Base-by-base conservation (phyloP, 2,888 invertebrate genomes). In the Ypsolopha scabrella region DNA sequence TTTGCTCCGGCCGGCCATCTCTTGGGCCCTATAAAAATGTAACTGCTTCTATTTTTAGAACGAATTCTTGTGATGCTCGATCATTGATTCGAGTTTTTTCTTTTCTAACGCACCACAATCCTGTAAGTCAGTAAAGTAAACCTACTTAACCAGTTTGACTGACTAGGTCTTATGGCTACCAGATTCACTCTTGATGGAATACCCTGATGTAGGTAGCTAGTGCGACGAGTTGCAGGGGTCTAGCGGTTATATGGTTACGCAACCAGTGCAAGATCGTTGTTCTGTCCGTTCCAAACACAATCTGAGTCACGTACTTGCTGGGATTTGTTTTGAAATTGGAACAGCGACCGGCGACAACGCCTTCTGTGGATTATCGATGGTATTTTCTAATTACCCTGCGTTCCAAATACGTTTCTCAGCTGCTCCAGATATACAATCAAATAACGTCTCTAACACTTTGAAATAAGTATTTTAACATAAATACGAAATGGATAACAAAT, bases 321-420 rank as follows among this genome's bases (percentile, higher is more conserved):
- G 76, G 81, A 81, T 82, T 85, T 83, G 85, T 85, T 85, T 82
- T 82, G 83, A 83, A 85, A 85, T 78, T 80, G 73, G 80, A 81
- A 74, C 81, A 75, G 74, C 65, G 63, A 64, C 64, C 72, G 70
- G 68, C 73, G 70, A 76, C 76, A 71, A 73, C 72, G 72, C 76
- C 75, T 75, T 80, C 75, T 72, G 70, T 70, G 73, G 80, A 81
- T 76, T 80, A 81, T 79, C 77, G 73, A 70, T 70, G 73, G 74
- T 72, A 72, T 75, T 79, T 75, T 75, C 67, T 78, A 76, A 76
- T 73, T 75, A 77, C 64, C 67, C 60, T 24, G 24, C 24, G 24
- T 24, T 24, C 24, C 38, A 38, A 38, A 38, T 38, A 38, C 8
- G 38, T 38, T 38, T 38, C 8, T 24, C 24, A 24, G 24, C 24